A percentile compares a stretch with the other conserved stretches of the same genome.
These are phyloP conservation scores for Trichogramma evanescens DNA, from an alignment of 2,888 invertebrate species.

Conservation along the genomic window DNA sequence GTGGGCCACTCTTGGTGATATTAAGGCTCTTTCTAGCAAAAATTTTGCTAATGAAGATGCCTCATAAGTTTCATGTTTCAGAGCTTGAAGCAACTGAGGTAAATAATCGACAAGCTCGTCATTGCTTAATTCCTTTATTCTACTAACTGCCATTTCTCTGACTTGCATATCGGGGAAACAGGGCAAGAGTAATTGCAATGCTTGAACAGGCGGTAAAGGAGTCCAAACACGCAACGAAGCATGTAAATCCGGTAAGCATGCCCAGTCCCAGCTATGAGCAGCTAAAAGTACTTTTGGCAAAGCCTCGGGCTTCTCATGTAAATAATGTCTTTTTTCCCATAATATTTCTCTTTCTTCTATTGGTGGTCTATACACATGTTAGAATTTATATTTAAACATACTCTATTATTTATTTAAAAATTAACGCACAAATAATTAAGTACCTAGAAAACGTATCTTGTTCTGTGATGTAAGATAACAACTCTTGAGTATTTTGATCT, in stretches of 20 bases:
- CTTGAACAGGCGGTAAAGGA: conserved; percentile 77
- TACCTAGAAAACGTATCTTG: conserved; percentile 66
- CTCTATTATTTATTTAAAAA: not conserved
- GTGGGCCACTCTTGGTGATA: conserved; percentile 87
- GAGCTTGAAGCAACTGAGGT: conserved; percentile 87
- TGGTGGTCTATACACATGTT: conserved; percentile 51
- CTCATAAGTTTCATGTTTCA: conserved; percentile 86
- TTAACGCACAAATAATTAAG: conserved; percentile 3
- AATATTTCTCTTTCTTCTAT: conserved; percentile 71
- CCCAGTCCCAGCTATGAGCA: conserved; percentile 87
- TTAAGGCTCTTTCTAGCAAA: conserved; percentile 72
- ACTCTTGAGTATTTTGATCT: conserved; percentile 74
- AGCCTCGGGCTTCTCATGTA: conserved; percentile 76
- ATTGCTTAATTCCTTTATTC: conserved; percentile 71
- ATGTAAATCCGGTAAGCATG: conserved; percentile 78
- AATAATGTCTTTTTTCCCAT: conserved; percentile 90
- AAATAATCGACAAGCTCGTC: conserved; percentile 87
- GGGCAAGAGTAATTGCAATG: conserved; percentile 85
- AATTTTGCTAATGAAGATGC: conserved; percentile 78
- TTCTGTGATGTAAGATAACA: conserved; percentile 64
- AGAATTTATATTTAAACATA: not conserved
- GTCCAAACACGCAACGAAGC: conserved; percentile 83
- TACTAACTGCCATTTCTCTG: conserved; percentile 73
- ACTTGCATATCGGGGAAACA: conserved; percentile 90
- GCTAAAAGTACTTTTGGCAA: conserved; percentile 79